These are phyloP conservation scores for Odocoileus virginianus DNA, from an alignment of 2,113 vertebrate genomes.

Conservation along the genomic window DNA sequence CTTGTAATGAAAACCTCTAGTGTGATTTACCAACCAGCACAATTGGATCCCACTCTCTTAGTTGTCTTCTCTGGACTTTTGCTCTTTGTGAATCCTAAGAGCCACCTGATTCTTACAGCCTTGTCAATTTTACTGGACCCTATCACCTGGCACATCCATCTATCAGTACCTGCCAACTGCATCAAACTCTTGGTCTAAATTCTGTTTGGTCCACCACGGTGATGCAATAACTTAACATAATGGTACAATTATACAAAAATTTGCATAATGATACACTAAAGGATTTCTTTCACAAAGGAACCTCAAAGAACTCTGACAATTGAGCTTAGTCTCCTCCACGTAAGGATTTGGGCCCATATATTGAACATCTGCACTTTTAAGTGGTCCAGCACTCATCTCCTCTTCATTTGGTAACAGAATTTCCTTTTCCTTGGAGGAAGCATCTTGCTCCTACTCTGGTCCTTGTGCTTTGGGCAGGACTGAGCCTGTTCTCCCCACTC, in stretches of 20 bases:
- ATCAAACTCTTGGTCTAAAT: neutral
- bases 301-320: neutral
- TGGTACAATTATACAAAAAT: neutral
- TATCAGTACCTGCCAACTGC: neutral
- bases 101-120: neutral
- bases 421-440: neutral
- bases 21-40: neutral
- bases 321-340: neutral
- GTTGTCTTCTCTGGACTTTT: neutral
- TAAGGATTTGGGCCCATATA: neutral
- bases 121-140: neutral
- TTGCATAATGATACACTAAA: neutral
- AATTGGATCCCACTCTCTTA: neutral
- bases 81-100: neutral
- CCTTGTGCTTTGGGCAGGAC: neutral
- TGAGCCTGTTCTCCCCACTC: neutral
- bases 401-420: neutral
- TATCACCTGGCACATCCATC: neutral
- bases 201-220: neutral
- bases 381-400: neutral
- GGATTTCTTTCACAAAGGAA: neutral
- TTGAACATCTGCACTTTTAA: neutral
- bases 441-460: neutral
- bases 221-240: neutral
- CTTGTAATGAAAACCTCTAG: neutral